These are phyloP conservation scores for Myopa testacea DNA, from an alignment of 2,888 invertebrate genomes.

Conservation along the genomic window DNA sequence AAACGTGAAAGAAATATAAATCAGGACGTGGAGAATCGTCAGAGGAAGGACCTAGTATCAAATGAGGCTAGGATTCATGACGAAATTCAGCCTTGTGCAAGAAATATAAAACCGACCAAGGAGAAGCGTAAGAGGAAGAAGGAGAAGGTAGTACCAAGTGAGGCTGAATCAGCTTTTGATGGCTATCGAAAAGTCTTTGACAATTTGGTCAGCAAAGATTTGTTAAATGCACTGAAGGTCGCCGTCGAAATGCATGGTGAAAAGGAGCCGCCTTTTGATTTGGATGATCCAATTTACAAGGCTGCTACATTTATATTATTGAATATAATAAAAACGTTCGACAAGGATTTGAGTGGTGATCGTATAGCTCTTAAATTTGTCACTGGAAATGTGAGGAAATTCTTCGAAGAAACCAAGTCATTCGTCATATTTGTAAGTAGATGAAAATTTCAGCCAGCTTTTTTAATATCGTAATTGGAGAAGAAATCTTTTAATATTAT, in stretches of 20 bases:
- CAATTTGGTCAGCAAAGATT: slow-evolving; percentile 56
- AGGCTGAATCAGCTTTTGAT: neutral
- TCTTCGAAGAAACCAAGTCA: slow-evolving; percentile 59
- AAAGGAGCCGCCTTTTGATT: slow-evolving; percentile 50
- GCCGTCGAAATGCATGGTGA: slow-evolving; percentile 57
- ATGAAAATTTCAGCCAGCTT: too few relatives aligned
- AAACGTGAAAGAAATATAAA: too few relatives aligned
- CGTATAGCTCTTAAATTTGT: slow-evolving; percentile 49
- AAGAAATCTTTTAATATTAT: neutral
- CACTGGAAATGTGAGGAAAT: slow-evolving; percentile 52
- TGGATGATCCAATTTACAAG: slow-evolving; percentile 61
- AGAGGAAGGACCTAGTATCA: too few relatives aligned
- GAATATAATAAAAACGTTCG: slow-evolving; percentile 58
- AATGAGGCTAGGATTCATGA: slow-evolving; percentile 55
- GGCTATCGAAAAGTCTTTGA: slow-evolving; percentile 55
- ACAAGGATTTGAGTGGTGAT: slow-evolving; percentile 60
- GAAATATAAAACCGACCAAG: slow-evolving; percentile 35
- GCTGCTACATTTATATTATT: slow-evolving; percentile 63
- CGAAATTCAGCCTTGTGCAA: slow-evolving; percentile 48
- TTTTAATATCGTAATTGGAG: neutral
- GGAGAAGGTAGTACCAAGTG: slow-evolving; percentile 34
- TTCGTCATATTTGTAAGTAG: slow-evolving; percentile 60
- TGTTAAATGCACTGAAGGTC: slow-evolving; percentile 60
- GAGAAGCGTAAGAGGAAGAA: slow-evolving; percentile 41
- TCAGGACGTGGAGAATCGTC: too few relatives aligned